Percentiles rank a stretch among this genome's conserved stretches.
Evolutionary conservation across 2,888 invertebrate genomes (phyloP).

Genomic region (Lycophotia porphyrea): DNA sequence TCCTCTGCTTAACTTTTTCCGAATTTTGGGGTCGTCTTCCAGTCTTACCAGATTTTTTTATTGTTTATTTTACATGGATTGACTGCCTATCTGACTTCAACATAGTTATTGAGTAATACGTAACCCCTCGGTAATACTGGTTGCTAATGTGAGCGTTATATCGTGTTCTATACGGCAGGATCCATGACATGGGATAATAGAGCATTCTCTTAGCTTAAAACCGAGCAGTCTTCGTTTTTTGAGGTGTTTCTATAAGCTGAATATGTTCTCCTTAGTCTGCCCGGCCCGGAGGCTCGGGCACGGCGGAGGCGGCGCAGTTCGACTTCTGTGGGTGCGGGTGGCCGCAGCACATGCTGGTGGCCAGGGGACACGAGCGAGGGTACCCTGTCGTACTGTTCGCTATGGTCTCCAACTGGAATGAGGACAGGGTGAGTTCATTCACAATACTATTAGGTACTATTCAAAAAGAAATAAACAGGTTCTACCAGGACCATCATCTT

Average conservation of each 20-base stretch:
- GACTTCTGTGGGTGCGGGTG: slow-evolving; percentile 97
- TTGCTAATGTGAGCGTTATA: background rate
- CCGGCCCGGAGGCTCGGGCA: slow-evolving; percentile 90
- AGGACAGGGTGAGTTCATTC: slow-evolving; percentile 90
- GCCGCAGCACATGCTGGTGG: slow-evolving; percentile 95
- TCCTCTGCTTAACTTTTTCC: background rate
- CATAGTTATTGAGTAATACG: background rate
- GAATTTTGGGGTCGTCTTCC: background rate
- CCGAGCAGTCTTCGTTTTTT: background rate
- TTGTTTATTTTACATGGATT: background rate
- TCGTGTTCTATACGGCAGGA: background rate
- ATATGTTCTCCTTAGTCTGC: slow-evolving; percentile 65
- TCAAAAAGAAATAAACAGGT: background rate
- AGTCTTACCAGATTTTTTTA: background rate
- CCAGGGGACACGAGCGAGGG: slow-evolving; percentile 93
- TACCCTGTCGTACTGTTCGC: slow-evolving; percentile 93
- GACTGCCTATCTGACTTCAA: background rate
- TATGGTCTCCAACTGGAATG: slow-evolving; percentile 94
- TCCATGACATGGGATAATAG: background rate
- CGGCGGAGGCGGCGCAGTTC: slow-evolving; percentile 89
- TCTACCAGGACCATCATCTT: background rate
- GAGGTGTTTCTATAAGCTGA: background rate
- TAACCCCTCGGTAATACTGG: no score
- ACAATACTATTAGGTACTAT: fast-evolving
- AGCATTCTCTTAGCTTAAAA: background rate